phyloP scores from a whole-genome alignment of 2,888 invertebrate genomes.

The Clunio marinus region DNA sequence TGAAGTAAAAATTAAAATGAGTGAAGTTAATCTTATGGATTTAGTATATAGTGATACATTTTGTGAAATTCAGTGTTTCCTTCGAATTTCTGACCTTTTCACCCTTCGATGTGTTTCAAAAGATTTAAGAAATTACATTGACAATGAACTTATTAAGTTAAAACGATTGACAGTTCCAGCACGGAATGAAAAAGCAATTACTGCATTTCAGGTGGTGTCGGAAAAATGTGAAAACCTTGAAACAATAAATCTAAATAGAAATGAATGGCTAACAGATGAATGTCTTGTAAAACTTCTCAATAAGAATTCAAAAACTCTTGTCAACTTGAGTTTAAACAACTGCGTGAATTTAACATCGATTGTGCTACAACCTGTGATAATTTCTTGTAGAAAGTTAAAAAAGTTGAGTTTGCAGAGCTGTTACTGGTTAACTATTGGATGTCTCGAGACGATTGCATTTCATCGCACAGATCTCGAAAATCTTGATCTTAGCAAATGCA shows the following conservation, averaged over 20 bases:
- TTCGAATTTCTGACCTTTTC: neutral
- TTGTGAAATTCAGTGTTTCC: constrained; percentile 14
- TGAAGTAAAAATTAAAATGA: too few relatives aligned
- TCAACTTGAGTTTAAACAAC: neutral
- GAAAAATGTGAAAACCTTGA: neutral
- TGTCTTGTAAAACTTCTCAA: neutral
- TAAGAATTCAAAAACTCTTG: neutral
- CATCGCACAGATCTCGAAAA: neutral
- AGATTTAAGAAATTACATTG: neutral
- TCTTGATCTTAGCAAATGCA: neutral
- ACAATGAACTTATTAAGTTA: neutral
- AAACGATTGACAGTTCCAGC: neutral
- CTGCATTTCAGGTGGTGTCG: neutral
- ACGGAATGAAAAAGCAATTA: neutral
- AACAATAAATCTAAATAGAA: neutral
- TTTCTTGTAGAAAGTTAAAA: neutral
- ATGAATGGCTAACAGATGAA: constrained; percentile 10
- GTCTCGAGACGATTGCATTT: constrained; percentile 9
- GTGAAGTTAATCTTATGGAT: neutral
- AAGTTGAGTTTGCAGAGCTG: constrained; percentile 8
- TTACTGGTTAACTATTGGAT: constrained; percentile 20
- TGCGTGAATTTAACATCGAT: neutral
- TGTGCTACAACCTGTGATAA: neutral
- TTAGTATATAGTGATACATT: neutral
- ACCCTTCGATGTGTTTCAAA: neutral